Evolutionary conservation across 1,140 invertebrate species (phyloP).

Genomic region (Drosophila kohkoa): DNA sequence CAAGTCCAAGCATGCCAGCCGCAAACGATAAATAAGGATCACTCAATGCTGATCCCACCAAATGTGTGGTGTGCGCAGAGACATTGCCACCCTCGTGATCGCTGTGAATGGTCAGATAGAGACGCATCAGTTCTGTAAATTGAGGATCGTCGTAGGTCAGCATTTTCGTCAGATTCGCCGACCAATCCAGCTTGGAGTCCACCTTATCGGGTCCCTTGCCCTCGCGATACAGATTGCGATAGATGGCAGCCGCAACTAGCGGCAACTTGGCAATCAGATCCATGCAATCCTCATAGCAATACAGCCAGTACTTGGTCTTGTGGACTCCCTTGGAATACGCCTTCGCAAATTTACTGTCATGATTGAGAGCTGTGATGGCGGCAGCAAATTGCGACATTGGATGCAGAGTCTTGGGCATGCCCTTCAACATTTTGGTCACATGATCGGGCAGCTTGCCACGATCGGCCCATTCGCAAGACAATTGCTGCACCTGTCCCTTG

Average conservation of each 20-base stretch:
- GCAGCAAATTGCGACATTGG: slow-evolving; percentile 98
- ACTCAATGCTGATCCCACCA: slow-evolving; percentile 96
- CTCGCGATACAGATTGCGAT: slow-evolving; percentile 93
- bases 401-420: slow-evolving; percentile 95
- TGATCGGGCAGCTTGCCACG: slow-evolving; percentile 92
- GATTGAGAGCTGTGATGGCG: slow-evolving; percentile 95
- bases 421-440: slow-evolving; percentile 96
- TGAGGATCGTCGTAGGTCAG: slow-evolving; percentile 93
- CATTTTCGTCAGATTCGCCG: slow-evolving; percentile 95
- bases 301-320: slow-evolving; percentile 86
- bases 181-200: slow-evolving; percentile 95
- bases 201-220: slow-evolving; percentile 93
- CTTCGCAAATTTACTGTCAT: slow-evolving; percentile 95
- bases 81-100: slow-evolving; percentile 98
- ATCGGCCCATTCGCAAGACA: slow-evolving; percentile 96
- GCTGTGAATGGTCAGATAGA: slow-evolving; percentile 97
- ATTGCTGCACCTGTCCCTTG: slow-evolving; percentile 90
- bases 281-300: slow-evolving; percentile 96
- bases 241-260: slow-evolving; percentile 96
- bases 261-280: slow-evolving; percentile 97
- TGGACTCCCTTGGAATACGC: slow-evolving; percentile 89
- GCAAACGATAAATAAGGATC: slow-evolving; percentile 97
- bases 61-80: slow-evolving; percentile 95
- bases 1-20: slow-evolving; percentile 96
- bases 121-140: slow-evolving; percentile 95